phyloP scores from a whole-genome alignment of 1,140 invertebrate genomes.

The Archegozetes longisetosus region DNA sequence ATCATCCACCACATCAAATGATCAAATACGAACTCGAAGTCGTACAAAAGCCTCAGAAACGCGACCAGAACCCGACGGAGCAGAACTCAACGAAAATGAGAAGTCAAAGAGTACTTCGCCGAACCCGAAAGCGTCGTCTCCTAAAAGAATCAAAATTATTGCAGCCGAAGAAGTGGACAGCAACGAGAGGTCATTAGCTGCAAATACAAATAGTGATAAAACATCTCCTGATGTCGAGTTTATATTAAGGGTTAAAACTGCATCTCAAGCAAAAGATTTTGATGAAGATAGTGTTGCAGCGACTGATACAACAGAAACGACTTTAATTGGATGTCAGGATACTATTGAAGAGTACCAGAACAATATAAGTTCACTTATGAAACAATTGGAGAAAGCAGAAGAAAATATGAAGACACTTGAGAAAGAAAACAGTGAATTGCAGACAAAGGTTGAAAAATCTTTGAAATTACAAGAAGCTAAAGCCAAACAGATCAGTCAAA shows the following conservation, averaged over 20 bases:
- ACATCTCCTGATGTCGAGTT: constrained; percentile 39
- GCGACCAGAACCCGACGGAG: background rate
- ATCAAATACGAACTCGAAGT: background rate
- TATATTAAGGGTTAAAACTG: constrained; percentile 30
- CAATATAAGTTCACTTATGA: constrained; percentile 15
- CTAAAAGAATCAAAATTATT: constrained; percentile 5
- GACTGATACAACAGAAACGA: constrained; percentile 37
- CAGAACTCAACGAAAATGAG: background rate
- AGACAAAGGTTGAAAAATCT: constrained; percentile 28
- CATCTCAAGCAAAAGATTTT: constrained; percentile 29
- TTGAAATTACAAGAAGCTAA: constrained; percentile 31
- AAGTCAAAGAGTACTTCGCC: background rate
- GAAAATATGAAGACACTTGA: constrained; percentile 39
- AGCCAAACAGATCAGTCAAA: constrained; percentile 18
- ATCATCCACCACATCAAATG: background rate
- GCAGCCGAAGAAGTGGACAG: constrained; percentile 8
- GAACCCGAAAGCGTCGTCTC: background rate
- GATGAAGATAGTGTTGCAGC: constrained; percentile 34
- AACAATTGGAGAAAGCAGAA: constrained; percentile 21
- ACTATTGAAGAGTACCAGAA: constrained; percentile 22
- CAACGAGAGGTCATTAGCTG: background rate
- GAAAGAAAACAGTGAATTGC: constrained; percentile 68
- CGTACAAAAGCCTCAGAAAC: background rate
- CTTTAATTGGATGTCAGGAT: constrained; percentile 21
- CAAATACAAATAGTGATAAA: constrained; percentile 11